phyloP scores from a whole-genome alignment of 2,113 vertebrate species.

The Psammodynastes pulverulentus region DNA sequence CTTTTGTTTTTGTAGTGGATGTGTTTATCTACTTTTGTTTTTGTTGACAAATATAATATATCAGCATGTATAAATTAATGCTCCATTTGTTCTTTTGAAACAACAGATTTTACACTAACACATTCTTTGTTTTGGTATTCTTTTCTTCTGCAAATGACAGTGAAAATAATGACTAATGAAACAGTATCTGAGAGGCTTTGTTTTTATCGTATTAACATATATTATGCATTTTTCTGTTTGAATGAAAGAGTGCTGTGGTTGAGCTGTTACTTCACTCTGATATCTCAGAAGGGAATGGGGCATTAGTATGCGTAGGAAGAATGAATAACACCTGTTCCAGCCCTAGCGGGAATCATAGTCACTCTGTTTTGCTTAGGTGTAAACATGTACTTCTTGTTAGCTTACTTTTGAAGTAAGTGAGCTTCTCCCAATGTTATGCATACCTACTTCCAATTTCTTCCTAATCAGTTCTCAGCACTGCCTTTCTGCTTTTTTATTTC shows the following conservation, averaged over 20 bases:
- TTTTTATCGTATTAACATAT: background rate
- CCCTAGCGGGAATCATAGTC: background rate
- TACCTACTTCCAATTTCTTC: background rate
- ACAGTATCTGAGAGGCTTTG: background rate
- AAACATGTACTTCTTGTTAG: background rate
- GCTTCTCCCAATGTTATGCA: background rate
- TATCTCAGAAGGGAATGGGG: background rate
- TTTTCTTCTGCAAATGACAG: conserved; percentile 39
- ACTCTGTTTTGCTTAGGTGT: background rate
- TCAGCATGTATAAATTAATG: conserved; percentile 44
- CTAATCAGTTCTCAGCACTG: background rate
- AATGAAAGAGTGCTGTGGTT: background rate
- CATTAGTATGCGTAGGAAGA: background rate
- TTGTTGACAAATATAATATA: conserved; percentile 50
- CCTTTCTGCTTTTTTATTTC: background rate
- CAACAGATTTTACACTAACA: conserved; percentile 40
- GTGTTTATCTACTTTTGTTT: conserved; percentile 44
- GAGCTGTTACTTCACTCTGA: background rate
- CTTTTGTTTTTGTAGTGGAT: conserved; percentile 44
- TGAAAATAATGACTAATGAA: conserved; percentile 37
- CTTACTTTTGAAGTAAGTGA: background rate
- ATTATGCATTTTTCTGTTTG: background rate
- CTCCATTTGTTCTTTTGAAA: conserved; percentile 35
- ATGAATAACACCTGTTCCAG: background rate
- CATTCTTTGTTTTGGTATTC: conserved; percentile 41